Conservation (phyloP, 2,888 invertebrate genomes). For the Acrocyrtus sp. region DNA sequence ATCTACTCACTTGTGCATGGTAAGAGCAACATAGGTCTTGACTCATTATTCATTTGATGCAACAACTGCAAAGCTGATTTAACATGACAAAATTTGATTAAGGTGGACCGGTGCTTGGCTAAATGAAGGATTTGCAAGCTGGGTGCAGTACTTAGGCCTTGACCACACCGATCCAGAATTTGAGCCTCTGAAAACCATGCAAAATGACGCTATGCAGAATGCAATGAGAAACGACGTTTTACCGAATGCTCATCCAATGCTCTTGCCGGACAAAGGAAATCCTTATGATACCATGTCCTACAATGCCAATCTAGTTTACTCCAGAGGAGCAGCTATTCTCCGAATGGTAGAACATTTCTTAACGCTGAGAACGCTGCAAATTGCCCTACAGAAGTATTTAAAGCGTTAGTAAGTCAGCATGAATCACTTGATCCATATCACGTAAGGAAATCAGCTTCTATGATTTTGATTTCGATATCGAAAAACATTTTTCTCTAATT, state of each 20-base stretch:
- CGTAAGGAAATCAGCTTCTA: too few species aligned
- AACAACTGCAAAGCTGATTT: too few species aligned
- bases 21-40: slow-evolving; percentile 66
- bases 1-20: slow-evolving; percentile 65
- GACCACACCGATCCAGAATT: slow-evolving; percentile 65
- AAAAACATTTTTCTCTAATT: slow-evolving; percentile 1
- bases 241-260: slow-evolving; percentile 46
- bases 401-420: slow-evolving; percentile 50
- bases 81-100: too few species aligned
- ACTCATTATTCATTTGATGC: too few species aligned
- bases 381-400: slow-evolving; percentile 69
- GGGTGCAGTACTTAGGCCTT: slow-evolving; percentile 77
- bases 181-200: slow-evolving; percentile 47
- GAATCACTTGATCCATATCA: too few species aligned
- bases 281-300: slow-evolving; percentile 55
- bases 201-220: slow-evolving; percentile 48
- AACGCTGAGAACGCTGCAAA: slow-evolving; percentile 71
- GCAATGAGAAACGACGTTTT: slow-evolving; percentile 55
- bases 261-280: slow-evolving; percentile 53
- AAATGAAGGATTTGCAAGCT: slow-evolving; percentile 78
- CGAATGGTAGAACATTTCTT: slow-evolving; percentile 71
- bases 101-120: slow-evolving; percentile 79
- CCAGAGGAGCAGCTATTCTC: slow-evolving; percentile 69
- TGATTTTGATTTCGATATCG: too few species aligned
- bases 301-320: slow-evolving; percentile 45